phyloP scores from a whole-genome alignment of 2,797 vertebrate species.

The Rousettus madagascariensis region DNA sequence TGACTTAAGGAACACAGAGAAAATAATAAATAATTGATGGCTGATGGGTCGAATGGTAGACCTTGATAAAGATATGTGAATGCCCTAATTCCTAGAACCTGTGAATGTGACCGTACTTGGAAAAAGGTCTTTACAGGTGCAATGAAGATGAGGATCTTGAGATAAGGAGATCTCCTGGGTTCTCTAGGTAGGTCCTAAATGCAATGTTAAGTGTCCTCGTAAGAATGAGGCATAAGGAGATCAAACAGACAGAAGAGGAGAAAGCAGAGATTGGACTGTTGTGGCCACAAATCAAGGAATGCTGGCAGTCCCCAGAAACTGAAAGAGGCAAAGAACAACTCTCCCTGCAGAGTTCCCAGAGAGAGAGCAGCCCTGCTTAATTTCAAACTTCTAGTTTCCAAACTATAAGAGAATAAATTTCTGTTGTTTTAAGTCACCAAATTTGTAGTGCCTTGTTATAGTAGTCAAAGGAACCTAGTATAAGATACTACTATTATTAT shows the following conservation, averaged over 20 bases:
- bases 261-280: not conserved
- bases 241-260: no score
- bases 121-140: not conserved
- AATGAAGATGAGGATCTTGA: not conserved
- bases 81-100: not conserved
- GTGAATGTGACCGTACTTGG: not conserved
- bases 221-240: not conserved
- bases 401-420: not conserved
- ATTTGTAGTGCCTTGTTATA: not conserved
- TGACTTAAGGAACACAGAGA: not conserved
- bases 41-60: not conserved
- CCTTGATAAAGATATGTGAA: not conserved
- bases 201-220: not conserved
- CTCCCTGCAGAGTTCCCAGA: not conserved
- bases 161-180: not conserved
- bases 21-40: not conserved
- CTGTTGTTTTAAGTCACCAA: not conserved
- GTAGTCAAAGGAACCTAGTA: not conserved
- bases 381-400: not conserved
- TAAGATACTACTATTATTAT: not conserved
- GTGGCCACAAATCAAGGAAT: not conserved
- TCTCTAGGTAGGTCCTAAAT: not conserved
- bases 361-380: not conserved
- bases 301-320: not conserved
- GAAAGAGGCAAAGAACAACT: not conserved